Base-by-base conservation (phyloP, 2,113 vertebrate genomes). In the Grus americana region DNA sequence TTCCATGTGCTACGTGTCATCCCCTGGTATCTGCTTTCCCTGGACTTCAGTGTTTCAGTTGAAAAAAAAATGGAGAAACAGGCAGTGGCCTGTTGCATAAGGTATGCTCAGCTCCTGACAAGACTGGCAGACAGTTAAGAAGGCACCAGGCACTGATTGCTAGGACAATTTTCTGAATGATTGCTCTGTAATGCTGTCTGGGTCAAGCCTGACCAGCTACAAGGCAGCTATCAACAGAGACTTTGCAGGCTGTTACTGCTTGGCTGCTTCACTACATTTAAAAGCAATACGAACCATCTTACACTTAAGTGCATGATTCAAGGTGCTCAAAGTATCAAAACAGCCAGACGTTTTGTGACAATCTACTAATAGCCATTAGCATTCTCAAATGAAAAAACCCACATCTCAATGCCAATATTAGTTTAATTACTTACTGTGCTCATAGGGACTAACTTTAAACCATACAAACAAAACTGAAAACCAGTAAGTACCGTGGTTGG, bases 371-470 rank as follows among this genome's bases (percentile, higher is more conserved):
- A 82, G 47, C 58, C 32, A 72, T 85, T 88, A 93, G 72, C 49
- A 42, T 75, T 87, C 70, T 85, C 73, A 89, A 92, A 92, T 62
- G 46, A 91, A 95, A 91, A 76, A 61, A 65, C 0, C 76, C 79
- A 79, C 34, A 70, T 79, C 54, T 90, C 78, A 79, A 50, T 58
- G 70, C 49, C n/a, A 94, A 4, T 82, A 87, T 93, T 95, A 72
- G 36, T 79, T 88, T 95, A 93, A 97, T 91, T 92, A 97, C 82
- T 86, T 87, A 92, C 62, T 85, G 63, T 19, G 80, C 50, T 96
- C 87, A 73, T 11, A 90, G 86, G 81, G 38, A 93, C 84, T 76
- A 85, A 91, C 42, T 96, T 95, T 91, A 91, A 40, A 50, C 32
- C 89, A 70, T 27, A 74, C 58, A 54, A 93, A 95, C 86, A 89